phyloP scores from a whole-genome alignment of 2,797 vertebrate species.

The Ficedula albicollis region DNA sequence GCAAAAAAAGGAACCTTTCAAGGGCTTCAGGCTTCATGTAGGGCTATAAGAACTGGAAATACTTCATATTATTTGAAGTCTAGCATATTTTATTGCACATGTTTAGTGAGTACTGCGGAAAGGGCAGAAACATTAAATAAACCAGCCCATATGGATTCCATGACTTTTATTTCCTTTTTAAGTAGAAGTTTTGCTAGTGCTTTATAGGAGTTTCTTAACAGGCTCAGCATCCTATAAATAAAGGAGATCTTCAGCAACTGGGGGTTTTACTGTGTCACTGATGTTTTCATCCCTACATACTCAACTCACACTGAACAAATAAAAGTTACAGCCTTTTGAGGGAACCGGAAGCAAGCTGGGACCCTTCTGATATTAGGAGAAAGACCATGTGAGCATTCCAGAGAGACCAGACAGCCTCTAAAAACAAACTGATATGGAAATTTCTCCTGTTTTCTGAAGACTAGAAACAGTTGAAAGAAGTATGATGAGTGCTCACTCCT shows the following conservation, averaged over 20 bases:
- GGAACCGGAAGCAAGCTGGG: not conserved
- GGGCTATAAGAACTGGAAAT: not conserved
- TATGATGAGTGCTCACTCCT: not conserved
- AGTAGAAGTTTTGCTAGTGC: not conserved
- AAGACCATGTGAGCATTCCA: not conserved
- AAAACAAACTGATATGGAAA: not conserved
- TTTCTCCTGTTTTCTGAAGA: not conserved
- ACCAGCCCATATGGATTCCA: not conserved
- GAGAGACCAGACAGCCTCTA: not conserved
- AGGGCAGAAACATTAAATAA: conserved; percentile 3
- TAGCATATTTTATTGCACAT: not conserved
- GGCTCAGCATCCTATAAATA: not conserved
- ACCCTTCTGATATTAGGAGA: not conserved
- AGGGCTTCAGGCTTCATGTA: not conserved
- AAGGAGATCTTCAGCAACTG: not conserved
- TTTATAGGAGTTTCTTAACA: not conserved
- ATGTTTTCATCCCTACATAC: not conserved
- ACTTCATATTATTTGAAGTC: not conserved
- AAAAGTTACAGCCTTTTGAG: not conserved
- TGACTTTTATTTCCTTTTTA: not conserved
- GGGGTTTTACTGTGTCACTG: not conserved
- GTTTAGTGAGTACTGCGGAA: not conserved
- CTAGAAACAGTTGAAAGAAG: not conserved
- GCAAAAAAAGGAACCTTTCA: not conserved
- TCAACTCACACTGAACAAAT: not conserved